These are phyloP conservation scores for Tinamus major DNA, from an alignment of 2,797 vertebrate species.

Conservation along the genomic window DNA sequence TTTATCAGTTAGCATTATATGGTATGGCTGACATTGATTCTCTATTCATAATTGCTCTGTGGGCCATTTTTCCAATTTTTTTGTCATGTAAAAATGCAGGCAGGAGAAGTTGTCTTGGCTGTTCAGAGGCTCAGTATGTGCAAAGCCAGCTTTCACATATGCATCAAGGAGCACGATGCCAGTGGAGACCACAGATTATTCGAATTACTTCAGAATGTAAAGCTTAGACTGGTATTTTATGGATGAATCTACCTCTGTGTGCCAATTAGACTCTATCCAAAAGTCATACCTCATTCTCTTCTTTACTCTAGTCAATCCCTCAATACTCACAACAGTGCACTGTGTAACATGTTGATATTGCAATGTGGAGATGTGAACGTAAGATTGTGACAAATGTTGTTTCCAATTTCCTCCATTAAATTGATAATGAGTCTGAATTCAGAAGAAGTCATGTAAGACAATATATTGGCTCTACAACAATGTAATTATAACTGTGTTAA, in stretches of 20 bases:
- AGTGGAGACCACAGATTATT: not conserved
- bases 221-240: not conserved
- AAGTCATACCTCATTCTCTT: not conserved
- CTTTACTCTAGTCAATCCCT: not conserved
- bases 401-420: not conserved
- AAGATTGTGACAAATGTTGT: not conserved
- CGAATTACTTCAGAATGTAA: not conserved
- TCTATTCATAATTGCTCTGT: not conserved
- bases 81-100: not conserved
- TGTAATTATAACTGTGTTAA: conserved; percentile 12
- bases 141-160: not conserved
- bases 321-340: not conserved
- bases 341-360: not conserved
- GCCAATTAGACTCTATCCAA: not conserved
- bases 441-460: conserved; percentile 1
- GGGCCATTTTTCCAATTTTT: not conserved
- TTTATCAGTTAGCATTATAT: not conserved
- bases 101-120: not conserved
- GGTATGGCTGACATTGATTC: not conserved
- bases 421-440: conserved; percentile 21
- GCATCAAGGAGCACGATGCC: not conserved
- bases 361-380: not conserved
- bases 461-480: not conserved
- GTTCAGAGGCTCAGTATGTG: not conserved
- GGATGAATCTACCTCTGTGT: not conserved